Evolutionary conservation across 2,888 invertebrate species (phyloP), one percentile per base, ranked within the genome.

Genomic region (Periphyllus acericola): DNA sequence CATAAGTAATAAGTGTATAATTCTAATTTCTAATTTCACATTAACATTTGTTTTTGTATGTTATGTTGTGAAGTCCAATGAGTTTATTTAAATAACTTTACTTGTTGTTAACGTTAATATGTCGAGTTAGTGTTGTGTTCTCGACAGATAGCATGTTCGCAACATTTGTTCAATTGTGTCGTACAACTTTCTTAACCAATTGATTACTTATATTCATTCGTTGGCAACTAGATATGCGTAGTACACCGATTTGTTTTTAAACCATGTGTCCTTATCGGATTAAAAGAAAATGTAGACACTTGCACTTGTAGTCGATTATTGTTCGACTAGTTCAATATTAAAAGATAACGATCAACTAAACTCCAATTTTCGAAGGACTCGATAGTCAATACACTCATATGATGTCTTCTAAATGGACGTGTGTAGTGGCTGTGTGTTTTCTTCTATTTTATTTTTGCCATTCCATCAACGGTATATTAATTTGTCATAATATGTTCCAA

Each of bases 321-420:
- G 3, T 32, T 21, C 21, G 55, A 74, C 36, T 29, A 74, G 36
- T 36, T 29, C 21, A 75, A 75, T 36, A 9, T 29, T 36, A 19
- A 25, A 60, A 25, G 25, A 17, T 29, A 17, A 71, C 29, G 4
- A 40, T n/a, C 9, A 55, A 79, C 19, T 5, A 36, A 29, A 21
- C 21, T 2, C n/a, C 21, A 34, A n/a, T n/a, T n/a, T n/a, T n/a
- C n/a, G n/a, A 72, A 55, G 8, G 11, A 36, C 6, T 83, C 17
- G 29, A n/a, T n/a, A n/a, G 55, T 25, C 17, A 55, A 71, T 75
- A 34, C 21, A 71, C 14, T 40, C 3, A 32, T 78, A 79, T 66
- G 66, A 87, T 87, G 87, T 81, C 87, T 87, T 87, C 87, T 81
- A 80, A 55, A 87, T 75, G 80, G 81, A 81, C n/a, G 21, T 81